A percentile compares a stretch with the other conserved stretches of the same genome.
Conservation (phyloP, 2,888 invertebrate species). For the Nymphalis c-album region DNA sequence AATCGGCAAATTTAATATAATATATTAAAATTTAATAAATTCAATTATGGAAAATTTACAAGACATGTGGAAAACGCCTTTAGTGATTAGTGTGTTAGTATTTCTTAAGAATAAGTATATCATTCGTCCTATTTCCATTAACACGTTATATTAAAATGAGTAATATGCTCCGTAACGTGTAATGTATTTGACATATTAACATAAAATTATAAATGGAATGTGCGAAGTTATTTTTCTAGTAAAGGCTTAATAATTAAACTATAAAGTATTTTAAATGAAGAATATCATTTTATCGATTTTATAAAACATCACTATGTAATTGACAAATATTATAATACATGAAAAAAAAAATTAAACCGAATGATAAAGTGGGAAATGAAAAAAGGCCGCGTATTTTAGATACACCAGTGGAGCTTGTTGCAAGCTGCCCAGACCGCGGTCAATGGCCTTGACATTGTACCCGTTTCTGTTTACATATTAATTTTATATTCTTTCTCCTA, state of each 20-base stretch:
- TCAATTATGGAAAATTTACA: background rate
- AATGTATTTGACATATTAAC: slow-evolving; percentile 17
- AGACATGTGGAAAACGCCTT: slow-evolving; percentile 4
- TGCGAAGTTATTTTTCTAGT: slow-evolving; percentile 14
- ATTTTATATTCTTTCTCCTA: slow-evolving; percentile 45
- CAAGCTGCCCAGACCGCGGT: slow-evolving; percentile 50
- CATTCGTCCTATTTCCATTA: slow-evolving; percentile 13
- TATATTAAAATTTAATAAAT: background rate
- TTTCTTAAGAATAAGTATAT: slow-evolving; percentile 2
- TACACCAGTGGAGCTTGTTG: slow-evolving; percentile 25
- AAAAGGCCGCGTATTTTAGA: slow-evolving; percentile 19
- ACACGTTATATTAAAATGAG: slow-evolving; percentile 15
- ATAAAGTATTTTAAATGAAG: background rate
- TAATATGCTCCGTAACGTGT: slow-evolving; percentile 5
- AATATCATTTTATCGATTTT: no score
- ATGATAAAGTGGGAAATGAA: slow-evolving; percentile 25
- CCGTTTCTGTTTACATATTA: slow-evolving; percentile 58
- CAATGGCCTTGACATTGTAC: slow-evolving; percentile 75
- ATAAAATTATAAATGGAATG: slow-evolving; percentile 7
- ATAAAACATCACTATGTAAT: background rate
- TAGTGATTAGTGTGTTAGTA: background rate
- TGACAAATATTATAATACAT: no score
- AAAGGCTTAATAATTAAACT: background rate
- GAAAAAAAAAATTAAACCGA: no score
- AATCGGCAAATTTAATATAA: slow-evolving; percentile 12